These are phyloP conservation scores for Montipora sp. DNA, from an alignment of 64 coral and sea anemone genomes.

Conservation along the genomic window DNA sequence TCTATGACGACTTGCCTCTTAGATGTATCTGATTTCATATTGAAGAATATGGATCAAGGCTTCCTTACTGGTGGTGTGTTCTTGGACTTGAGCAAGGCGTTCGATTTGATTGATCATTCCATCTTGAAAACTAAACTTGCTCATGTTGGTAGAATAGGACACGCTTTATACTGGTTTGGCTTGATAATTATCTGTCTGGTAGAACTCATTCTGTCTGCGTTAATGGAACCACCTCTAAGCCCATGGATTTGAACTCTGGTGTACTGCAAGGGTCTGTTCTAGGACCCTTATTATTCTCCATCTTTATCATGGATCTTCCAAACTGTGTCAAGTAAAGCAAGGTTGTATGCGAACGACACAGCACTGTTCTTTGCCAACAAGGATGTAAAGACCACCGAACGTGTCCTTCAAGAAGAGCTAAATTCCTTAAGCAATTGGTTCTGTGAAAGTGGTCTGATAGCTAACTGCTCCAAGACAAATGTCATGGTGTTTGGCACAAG, in stretches of 20 bases:
- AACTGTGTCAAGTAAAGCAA: not conserved
- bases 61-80: not conserved
- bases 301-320: not conserved
- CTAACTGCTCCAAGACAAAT: not conserved
- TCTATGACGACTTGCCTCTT: not conserved
- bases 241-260: not conserved
- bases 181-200: not conserved
- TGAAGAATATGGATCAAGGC: not conserved
- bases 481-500: not conserved
- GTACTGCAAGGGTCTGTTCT: not conserved
- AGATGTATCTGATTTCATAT: not conserved
- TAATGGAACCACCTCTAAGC: not conserved
- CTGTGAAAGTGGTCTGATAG: not conserved
- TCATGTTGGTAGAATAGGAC: not conserved
- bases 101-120: slow-evolving; percentile 4
- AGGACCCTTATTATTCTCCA: not conserved
- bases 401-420: not conserved
- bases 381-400: not conserved
- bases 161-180: not conserved
- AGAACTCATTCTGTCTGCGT: not conserved
- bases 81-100: not conserved
- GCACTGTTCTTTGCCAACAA: not conserved
- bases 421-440: not conserved
- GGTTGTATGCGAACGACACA: not conserved
- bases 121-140: not conserved